Percentiles rank a stretch among this genome's conserved stretches.
These are phyloP conservation scores for Enhydra lutris DNA, from an alignment of 2,113 vertebrate species.

Conservation along the genomic window DNA sequence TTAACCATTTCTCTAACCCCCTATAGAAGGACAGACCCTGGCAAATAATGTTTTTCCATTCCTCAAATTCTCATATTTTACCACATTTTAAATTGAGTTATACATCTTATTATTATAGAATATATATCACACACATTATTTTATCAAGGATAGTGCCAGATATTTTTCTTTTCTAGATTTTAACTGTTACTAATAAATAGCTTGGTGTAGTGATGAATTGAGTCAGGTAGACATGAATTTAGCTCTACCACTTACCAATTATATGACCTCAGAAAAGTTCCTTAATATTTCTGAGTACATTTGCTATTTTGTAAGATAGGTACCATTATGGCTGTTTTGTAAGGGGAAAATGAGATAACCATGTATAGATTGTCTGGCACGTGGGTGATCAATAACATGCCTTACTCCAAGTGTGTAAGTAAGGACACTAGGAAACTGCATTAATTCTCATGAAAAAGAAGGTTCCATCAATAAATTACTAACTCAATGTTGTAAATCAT, in stretches of 20 bases:
- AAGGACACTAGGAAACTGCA: constrained; percentile 9
- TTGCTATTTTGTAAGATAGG: neutral
- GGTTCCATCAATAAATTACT: constrained; percentile 28
- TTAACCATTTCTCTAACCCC: neutral
- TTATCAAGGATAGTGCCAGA: neutral
- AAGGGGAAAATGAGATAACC: constrained; percentile 22
- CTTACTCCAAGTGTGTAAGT: neutral
- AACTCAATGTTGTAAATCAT: neutral
- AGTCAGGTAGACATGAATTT: neutral
- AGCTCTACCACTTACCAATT: neutral
- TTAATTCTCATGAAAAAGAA: constrained; percentile 42
- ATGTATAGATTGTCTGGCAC: neutral
- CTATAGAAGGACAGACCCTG: neutral
- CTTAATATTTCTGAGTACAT: neutral
- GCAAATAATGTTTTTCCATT: neutral
- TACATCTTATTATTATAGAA: neutral
- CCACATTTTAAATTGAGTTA: neutral
- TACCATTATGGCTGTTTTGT: neutral
- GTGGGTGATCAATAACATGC: neutral
- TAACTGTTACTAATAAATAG: neutral
- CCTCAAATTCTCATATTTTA: neutral
- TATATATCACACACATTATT: neutral
- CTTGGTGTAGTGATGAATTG: neutral
- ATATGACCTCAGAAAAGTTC: neutral
- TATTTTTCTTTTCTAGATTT: neutral